phyloP scores from a whole-genome alignment of 1,140 invertebrate genomes.

The Drosophila sucinea region DNA sequence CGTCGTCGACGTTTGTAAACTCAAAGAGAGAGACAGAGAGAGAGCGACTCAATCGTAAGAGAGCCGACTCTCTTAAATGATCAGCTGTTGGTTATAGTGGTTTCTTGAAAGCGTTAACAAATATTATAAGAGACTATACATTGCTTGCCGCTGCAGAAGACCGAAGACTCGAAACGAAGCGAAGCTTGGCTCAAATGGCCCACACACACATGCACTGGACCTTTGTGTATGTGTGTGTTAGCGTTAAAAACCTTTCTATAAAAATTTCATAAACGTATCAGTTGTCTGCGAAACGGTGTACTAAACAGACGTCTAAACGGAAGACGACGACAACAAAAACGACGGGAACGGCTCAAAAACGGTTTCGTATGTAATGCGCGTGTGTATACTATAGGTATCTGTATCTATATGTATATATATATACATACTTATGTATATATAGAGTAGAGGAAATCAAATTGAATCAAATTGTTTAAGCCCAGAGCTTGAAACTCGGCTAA shows the following conservation, averaged over 20 bases:
- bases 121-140: slow-evolving; percentile 21
- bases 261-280: slow-evolving; percentile 79
- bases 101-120: slow-evolving; percentile 26
- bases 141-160: slow-evolving; percentile 28
- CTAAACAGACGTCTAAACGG: slow-evolving; percentile 77
- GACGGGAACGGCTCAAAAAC: slow-evolving; percentile 18
- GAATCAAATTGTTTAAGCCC: slow-evolving; percentile 22
- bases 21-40: slow-evolving; percentile 47
- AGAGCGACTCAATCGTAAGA: neutral
- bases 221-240: slow-evolving; percentile 33
- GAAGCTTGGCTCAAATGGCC: slow-evolving; percentile 60
- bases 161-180: slow-evolving; percentile 18
- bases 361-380: slow-evolving; percentile 24
- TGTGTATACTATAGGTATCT: slow-evolving; percentile 21
- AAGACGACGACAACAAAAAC: slow-evolving; percentile 36
- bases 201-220: slow-evolving; percentile 30
- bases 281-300: slow-evolving; percentile 81
- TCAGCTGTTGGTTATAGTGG: slow-evolving; percentile 52
- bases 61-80: slow-evolving; percentile 19
- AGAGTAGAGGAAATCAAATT: slow-evolving; percentile 40
- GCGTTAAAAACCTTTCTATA: slow-evolving; percentile 78
- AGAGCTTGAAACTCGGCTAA: slow-evolving; percentile 1
- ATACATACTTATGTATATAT: neutral
- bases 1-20: slow-evolving; percentile 33
- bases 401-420: slow-evolving; percentile 9